Evolutionary conservation across 2,797 vertebrate species (phyloP).

Genomic region (Lycodopsis pacificus): DNA sequence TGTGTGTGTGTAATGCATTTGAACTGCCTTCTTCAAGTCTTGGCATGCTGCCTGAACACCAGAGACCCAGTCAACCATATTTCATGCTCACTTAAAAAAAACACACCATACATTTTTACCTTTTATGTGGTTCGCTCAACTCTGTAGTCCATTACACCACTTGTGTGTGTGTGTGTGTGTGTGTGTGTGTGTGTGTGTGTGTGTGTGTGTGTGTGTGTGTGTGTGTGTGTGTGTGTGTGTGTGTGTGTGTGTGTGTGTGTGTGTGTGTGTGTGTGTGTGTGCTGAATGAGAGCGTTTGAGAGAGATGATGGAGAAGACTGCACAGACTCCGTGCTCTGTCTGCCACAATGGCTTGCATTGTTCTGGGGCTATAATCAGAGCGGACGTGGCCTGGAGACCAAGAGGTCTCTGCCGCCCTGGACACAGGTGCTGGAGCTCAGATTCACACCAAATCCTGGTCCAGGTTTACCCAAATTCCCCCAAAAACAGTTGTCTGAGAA

Average conservation of each 20-base stretch:
- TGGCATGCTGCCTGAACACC: slow-evolving; percentile 73
- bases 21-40: slow-evolving; percentile 70
- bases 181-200: slow-evolving; percentile 41
- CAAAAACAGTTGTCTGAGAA: not conserved
- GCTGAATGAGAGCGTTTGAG: slow-evolving; percentile 56
- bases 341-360: slow-evolving; percentile 85
- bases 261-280: slow-evolving; percentile 41
- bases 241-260: slow-evolving; percentile 43
- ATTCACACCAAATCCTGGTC: slow-evolving; percentile 64
- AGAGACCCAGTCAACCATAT: slow-evolving; percentile 66
- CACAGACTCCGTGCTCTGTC: slow-evolving; percentile 58
- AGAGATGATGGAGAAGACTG: slow-evolving; percentile 68
- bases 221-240: slow-evolving; percentile 45
- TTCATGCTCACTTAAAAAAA: slow-evolving; percentile 56
- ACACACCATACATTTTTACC: slow-evolving; percentile 67
- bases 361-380: slow-evolving; percentile 83
- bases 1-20: slow-evolving; percentile 63
- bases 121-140: slow-evolving; percentile 64
- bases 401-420: slow-evolving; percentile 80
- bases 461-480: not conserved
- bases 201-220: slow-evolving; percentile 42
- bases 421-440: slow-evolving; percentile 82
- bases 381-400: slow-evolving; percentile 81
- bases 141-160: slow-evolving; percentile 52
- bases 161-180: slow-evolving; percentile 34